Conservation (phyloP, 1,140 invertebrate species). For the Drosophila pseudoananassae region DNA sequence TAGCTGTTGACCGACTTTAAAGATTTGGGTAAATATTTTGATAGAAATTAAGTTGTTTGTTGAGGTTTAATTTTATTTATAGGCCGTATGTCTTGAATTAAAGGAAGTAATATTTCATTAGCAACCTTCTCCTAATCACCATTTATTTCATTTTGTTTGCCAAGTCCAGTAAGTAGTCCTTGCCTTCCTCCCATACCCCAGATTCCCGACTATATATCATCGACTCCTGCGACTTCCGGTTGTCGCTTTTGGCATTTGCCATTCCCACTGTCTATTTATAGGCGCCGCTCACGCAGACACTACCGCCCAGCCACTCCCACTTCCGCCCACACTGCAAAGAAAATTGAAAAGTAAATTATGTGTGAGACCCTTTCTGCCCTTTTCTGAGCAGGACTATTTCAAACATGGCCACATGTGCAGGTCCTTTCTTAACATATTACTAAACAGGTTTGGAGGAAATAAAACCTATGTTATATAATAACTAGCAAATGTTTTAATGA, state of each 20-base stretch:
- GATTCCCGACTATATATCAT: slow-evolving; percentile 52
- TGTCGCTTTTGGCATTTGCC: slow-evolving; percentile 50
- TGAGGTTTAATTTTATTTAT: not conserved
- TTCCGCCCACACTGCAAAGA: slow-evolving; percentile 24
- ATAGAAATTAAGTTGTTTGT: too few relatives aligned
- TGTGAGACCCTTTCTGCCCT: slow-evolving; percentile 9
- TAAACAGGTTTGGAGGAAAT: not conserved
- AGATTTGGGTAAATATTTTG: not conserved
- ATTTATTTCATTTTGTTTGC: slow-evolving; percentile 36
- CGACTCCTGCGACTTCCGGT: slow-evolving; percentile 63
- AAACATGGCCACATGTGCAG: slow-evolving; percentile 46
- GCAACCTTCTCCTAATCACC: not conserved
- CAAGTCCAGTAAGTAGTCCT: slow-evolving; percentile 25
- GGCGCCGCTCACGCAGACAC: slow-evolving; percentile 46
- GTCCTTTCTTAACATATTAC: slow-evolving; percentile 7
- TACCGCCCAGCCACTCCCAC: not conserved
- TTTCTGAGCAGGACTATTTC: slow-evolving; percentile 1
- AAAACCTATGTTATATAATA: too few relatives aligned
- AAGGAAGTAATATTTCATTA: slow-evolving; percentile 8
- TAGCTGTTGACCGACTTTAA: not conserved
- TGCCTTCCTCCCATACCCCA: not conserved
- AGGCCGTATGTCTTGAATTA: not conserved
- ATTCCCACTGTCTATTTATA: slow-evolving; percentile 68
- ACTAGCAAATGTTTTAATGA: too few relatives aligned
- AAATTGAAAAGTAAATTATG: slow-evolving; percentile 59